Evolutionary conservation across 2,888 invertebrate genomes (phyloP), one percentile per base, ranked within the genome.

Genomic region (Petrolisthes manimaculis): DNA sequence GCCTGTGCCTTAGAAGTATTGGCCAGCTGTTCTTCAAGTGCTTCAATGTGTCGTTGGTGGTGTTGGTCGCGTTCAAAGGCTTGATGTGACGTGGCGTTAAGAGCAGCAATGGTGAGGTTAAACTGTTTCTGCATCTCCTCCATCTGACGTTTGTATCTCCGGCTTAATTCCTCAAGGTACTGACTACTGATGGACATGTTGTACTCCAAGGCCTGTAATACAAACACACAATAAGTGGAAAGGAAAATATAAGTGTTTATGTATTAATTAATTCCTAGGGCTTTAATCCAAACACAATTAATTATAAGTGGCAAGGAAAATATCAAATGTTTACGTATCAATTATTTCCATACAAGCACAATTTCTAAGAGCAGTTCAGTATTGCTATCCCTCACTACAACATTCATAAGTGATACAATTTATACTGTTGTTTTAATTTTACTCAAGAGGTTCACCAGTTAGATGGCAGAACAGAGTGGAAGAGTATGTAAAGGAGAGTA

Each of bases 151-250:
- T 98, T 98, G 94, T 99, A 99, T 21, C 98, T 95, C 86, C 97
- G 95, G 93, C 98, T 98, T 91, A 99, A 94, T 93, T 99, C 99
- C 93, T 99, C 99, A 91, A 99, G 94, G 93, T 99, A 99, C 93
- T 98, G 98, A 89, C 97, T 97, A 91, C 98, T 98, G 74, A 99
- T 94, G 18, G 98, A 98, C 96, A 99, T 97, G 93, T 99, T 99
- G 92, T 97, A 95, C 94, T 99, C 99, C 92, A 99, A 94, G 83
- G 97, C 96, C 96, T 97, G 94, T 90, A 94, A 82, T 37, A 37
- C 37, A 37, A 37, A 37, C 37, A 37, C 37, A 37, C n/a, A 37
- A 37, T 37, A 37, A 37, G 21, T 8, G n/a, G 21, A n/a, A 51
- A 79, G 18, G 14, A 74, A 74, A 74, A 18, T 54, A 37, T 2